Evolutionary conservation across 2,888 invertebrate species (phyloP).

Genomic region (Phymatocera aterrima): DNA sequence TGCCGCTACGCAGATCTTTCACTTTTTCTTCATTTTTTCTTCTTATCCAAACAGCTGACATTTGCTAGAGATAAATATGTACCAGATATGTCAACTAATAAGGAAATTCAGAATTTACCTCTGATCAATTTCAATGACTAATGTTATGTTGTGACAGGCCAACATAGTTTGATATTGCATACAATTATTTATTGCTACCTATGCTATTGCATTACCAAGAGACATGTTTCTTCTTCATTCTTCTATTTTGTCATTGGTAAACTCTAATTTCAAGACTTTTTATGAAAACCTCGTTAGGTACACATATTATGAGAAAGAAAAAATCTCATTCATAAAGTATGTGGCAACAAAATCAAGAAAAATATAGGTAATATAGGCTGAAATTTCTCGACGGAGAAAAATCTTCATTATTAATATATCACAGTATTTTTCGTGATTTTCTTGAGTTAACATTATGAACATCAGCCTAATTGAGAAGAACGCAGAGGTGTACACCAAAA

Average conservation of each 20-base stretch:
- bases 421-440: too few relatives aligned
- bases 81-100: background rate
- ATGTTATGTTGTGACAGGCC: background rate
- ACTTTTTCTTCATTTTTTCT: background rate
- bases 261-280: background rate
- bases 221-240: background rate
- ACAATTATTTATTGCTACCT: conserved; percentile 25
- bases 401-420: too few relatives aligned
- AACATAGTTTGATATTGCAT: background rate
- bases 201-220: background rate
- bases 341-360: too few relatives aligned
- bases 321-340: too few relatives aligned
- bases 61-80: conserved; percentile 27
- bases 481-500: too few relatives aligned
- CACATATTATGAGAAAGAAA: background rate
- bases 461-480: too few relatives aligned
- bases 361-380: too few relatives aligned
- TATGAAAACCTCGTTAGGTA: background rate
- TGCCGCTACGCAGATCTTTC: conserved; percentile 7
- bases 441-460: too few relatives aligned
- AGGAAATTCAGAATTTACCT: background rate
- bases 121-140: conserved; percentile 2
- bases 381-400: too few relatives aligned
- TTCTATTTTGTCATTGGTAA: background rate
- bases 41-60: background rate